A percentile compares a stretch with the other conserved stretches of the same genome.
These are phyloP conservation scores for Mormyrus proboscirostris DNA, from an alignment of 2,797 vertebrate genomes.

Conservation along the genomic window DNA sequence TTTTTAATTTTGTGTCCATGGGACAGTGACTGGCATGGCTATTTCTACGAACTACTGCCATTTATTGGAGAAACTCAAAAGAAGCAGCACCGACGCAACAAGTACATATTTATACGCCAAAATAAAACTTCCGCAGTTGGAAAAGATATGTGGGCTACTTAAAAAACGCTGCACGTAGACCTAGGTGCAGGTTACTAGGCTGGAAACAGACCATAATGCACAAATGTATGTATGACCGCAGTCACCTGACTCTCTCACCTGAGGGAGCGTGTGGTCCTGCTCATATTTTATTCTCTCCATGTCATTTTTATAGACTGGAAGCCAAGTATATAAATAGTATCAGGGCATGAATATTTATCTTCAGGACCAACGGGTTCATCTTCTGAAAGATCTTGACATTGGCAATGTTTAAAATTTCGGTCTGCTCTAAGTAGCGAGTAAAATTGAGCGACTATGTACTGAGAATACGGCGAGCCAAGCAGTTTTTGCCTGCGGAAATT, in stretches of 20 bases:
- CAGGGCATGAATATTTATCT: neutral
- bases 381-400: neutral
- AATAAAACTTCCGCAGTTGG: neutral
- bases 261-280: neutral
- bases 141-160: neutral
- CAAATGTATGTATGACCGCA: neutral
- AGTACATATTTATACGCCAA: neutral
- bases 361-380: neutral
- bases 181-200: neutral
- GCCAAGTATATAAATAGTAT: neutral
- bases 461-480: neutral
- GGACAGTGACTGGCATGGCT: neutral
- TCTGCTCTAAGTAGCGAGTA: neutral
- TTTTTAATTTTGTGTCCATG: neutral
- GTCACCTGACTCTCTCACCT: neutral
- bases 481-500: neutral
- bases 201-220: neutral
- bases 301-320: neutral
- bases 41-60: neutral
- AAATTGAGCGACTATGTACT: neutral
- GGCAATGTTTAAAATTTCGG: neutral
- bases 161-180: neutral
- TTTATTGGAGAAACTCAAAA: neutral
- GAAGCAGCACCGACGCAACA: neutral
- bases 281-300: neutral